Conservation (phyloP, 2,888 invertebrate species). For the Ashinkailepas kermadecensis region DNA sequence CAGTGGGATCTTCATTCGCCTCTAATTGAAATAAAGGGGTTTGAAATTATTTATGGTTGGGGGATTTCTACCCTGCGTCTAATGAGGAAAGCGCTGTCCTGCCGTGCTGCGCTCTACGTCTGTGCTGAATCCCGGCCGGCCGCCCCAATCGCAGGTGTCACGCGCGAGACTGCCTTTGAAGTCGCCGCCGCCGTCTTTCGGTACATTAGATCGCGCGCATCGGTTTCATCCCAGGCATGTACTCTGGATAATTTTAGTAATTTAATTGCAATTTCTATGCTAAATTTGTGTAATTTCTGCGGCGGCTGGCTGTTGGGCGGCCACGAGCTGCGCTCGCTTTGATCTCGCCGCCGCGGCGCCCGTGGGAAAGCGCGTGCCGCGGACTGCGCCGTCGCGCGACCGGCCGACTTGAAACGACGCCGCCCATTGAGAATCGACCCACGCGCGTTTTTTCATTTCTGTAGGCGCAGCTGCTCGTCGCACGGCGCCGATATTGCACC, state of each 20-base stretch:
- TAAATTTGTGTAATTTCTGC: slow-evolving; percentile 21
- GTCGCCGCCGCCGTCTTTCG: slow-evolving; percentile 35
- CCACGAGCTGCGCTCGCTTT: background rate
- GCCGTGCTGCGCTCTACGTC: background rate
- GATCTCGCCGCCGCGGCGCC: slow-evolving; percentile 6
- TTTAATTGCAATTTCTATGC: slow-evolving; percentile 21
- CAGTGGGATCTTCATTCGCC: background rate
- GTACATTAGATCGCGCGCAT: background rate
- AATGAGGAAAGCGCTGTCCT: background rate
- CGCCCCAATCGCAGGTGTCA: slow-evolving; percentile 20
- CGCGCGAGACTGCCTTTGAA: slow-evolving; percentile 34
- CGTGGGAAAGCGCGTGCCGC: slow-evolving; percentile 21
- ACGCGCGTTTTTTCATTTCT: background rate
- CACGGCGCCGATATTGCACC: too few species aligned
- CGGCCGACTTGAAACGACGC: slow-evolving; percentile 7
- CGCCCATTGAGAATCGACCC: background rate
- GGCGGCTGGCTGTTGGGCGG: background rate
- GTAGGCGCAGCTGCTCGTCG: too few species aligned
- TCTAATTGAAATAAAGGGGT: slow-evolving; percentile 10
- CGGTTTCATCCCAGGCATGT: background rate
- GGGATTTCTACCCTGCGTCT: background rate
- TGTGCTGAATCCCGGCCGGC: background rate
- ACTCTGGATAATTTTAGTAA: slow-evolving; percentile 14
- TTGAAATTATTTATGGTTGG: background rate
- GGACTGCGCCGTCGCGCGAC: background rate